Conservation (phyloP, 2,797 vertebrate genomes). For the Mormyrops attenuatus region DNA sequence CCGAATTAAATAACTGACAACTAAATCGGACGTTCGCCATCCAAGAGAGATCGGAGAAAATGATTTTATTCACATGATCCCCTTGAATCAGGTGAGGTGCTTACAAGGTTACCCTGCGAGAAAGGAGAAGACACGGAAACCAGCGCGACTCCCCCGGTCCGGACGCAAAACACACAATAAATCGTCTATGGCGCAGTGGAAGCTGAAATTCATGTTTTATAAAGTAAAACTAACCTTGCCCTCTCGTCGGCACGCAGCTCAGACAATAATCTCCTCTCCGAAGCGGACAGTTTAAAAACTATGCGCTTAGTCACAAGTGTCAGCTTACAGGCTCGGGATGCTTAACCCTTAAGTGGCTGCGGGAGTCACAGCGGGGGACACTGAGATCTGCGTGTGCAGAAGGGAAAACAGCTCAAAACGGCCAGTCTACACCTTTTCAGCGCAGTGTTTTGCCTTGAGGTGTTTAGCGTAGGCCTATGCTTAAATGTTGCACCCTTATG, state of each 20-base stretch:
- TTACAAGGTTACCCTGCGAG: neutral
- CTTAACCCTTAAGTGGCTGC: slow-evolving; percentile 50
- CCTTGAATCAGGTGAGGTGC: neutral
- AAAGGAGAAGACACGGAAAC: neutral
- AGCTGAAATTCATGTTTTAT: neutral
- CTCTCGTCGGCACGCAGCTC: slow-evolving; percentile 35
- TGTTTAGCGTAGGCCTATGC: neutral
- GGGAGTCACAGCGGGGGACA: neutral
- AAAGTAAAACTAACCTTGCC: neutral
- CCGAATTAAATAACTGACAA: neutral
- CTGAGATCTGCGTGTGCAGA: neutral
- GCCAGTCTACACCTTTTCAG: no score
- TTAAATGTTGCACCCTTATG: neutral
- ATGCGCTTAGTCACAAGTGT: slow-evolving; percentile 27
- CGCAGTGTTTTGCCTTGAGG: neutral
- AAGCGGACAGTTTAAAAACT: slow-evolving; percentile 20
- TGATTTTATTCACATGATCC: neutral
- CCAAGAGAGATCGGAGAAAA: neutral
- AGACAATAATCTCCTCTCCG: slow-evolving; percentile 22
- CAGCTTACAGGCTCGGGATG: slow-evolving; percentile 40
- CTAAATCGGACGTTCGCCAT: neutral
- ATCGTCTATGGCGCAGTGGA: neutral
- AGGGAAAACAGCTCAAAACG: neutral
- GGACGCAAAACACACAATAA: neutral
- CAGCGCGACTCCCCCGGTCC: neutral